These are phyloP conservation scores for Bursaphelenchus okinawaensis DNA, from an alignment of 2,888 invertebrate species.

Conservation along the genomic window DNA sequence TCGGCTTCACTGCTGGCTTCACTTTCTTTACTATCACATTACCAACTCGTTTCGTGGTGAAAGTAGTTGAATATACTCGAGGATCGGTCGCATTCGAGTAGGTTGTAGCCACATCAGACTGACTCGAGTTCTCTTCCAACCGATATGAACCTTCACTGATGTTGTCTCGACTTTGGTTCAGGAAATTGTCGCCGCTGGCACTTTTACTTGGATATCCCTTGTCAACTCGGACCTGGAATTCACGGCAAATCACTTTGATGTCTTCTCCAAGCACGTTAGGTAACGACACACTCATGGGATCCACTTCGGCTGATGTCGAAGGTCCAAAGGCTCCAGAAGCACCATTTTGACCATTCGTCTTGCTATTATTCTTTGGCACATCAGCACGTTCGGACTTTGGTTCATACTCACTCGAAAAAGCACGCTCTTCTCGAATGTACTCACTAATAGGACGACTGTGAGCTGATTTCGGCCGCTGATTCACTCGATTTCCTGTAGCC, in stretches of 20 bases:
- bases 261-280: conserved; percentile 53
- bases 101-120: conserved; percentile 30
- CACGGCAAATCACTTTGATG: conserved; percentile 38
- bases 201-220: conserved; percentile 6
- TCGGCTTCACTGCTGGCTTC: conserved; percentile 13
- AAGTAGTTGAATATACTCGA: conserved; percentile 36
- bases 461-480: background rate
- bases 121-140: conserved; percentile 34
- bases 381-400: background rate
- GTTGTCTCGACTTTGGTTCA: conserved; percentile 40
- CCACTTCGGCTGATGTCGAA: conserved; percentile 2
- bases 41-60: conserved; percentile 49
- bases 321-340: too few relatives aligned
- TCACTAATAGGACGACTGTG: background rate
- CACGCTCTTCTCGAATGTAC: background rate
- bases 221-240: conserved; percentile 19
- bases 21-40: conserved; percentile 51
- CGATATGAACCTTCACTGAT: conserved; percentile 53
- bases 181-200: conserved; percentile 51
- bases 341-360: background rate
- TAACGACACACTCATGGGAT: conserved; percentile 46
- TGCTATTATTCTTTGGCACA: background rate
- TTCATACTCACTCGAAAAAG: conserved; percentile 4
- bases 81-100: conserved; percentile 22
- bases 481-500: too few relatives aligned